These are phyloP conservation scores for Graphium colonna DNA, from an alignment of 2,888 invertebrate species.

Conservation along the genomic window DNA sequence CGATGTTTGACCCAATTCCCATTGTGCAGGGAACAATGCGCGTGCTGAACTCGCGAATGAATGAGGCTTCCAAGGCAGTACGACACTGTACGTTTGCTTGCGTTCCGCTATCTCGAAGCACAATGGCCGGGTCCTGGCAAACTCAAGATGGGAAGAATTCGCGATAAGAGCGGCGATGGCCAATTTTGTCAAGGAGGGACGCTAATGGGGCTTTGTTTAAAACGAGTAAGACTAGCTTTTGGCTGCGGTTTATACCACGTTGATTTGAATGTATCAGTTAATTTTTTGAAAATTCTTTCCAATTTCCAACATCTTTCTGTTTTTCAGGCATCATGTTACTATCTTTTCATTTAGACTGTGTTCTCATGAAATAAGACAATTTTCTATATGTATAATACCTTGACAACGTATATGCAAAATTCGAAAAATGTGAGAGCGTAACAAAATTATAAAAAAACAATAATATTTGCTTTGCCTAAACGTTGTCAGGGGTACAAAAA, in stretches of 20 bases:
- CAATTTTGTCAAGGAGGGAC: neutral
- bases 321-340: too few species aligned
- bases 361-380: too few species aligned
- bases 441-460: too few species aligned
- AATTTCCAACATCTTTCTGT: too few species aligned
- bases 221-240: neutral
- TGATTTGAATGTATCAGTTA: too few species aligned
- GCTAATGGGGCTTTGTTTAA: neutral
- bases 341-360: too few species aligned
- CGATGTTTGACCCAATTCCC: slow-evolving; percentile 18
- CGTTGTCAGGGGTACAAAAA: too few species aligned
- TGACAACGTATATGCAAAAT: too few species aligned
- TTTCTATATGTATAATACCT: too few species aligned
- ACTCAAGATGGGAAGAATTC: neutral
- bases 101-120: neutral
- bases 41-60: slow-evolving; percentile 1
- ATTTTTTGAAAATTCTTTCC: too few species aligned
- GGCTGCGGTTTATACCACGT: neutral
- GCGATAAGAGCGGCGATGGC: neutral
- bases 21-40: slow-evolving; percentile 9
- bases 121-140: neutral
- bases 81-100: slow-evolving; percentile 1
- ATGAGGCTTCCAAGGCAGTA: slow-evolving; percentile 2
- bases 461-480: too few species aligned
- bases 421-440: too few species aligned